These are phyloP conservation scores for Lampris incognitus DNA, from an alignment of 2,113 vertebrate species.

Conservation along the genomic window DNA sequence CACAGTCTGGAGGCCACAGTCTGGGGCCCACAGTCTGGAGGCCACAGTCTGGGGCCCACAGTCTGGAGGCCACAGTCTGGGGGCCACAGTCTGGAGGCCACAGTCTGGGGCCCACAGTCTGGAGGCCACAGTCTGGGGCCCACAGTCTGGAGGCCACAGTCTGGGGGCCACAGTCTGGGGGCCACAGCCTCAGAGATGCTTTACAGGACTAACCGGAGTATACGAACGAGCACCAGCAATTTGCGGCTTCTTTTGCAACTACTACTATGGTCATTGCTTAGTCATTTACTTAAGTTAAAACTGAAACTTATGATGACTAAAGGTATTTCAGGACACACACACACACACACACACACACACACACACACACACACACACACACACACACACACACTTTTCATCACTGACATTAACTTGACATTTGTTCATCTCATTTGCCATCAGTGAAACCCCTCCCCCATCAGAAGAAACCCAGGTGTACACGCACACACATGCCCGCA, in stretches of 20 bases:
- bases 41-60: too few species aligned
- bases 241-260: slow-evolving; percentile 33
- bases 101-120: too few species aligned
- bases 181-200: too few species aligned
- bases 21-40: too few species aligned
- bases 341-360: slow-evolving; percentile 3
- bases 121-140: too few species aligned
- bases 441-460: slow-evolving; percentile 26
- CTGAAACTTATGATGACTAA: slow-evolving; percentile 49
- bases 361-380: slow-evolving; percentile 26
- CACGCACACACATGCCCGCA: background rate
- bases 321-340: slow-evolving; percentile 51
- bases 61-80: too few species aligned
- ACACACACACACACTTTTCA: slow-evolving; percentile 68
- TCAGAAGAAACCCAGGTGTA: background rate
- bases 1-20: too few species aligned
- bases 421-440: slow-evolving; percentile 44
- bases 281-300: slow-evolving; percentile 63
- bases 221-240: slow-evolving; percentile 20
- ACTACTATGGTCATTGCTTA: slow-evolving; percentile 17
- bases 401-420: slow-evolving; percentile 51
- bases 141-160: too few species aligned
- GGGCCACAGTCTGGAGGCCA: too few species aligned
- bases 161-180: too few species aligned
- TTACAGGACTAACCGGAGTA: too few species aligned